Conservation (phyloP, 92 coral and sea anemone genomes). For the Phymanthus crucifer region DNA sequence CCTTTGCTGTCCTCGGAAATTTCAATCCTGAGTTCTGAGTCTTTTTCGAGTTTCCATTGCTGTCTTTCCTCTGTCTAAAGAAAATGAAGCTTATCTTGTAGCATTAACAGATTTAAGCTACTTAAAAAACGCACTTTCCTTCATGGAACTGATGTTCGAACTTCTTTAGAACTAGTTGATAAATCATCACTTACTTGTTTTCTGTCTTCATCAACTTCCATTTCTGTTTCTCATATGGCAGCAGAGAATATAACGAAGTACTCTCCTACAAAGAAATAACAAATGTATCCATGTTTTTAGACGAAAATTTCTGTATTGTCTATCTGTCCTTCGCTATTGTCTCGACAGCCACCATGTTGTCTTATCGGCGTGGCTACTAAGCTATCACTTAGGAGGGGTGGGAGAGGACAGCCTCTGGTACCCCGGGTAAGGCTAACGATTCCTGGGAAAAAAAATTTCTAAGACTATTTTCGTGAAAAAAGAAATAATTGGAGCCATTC, state of each 20-base stretch:
- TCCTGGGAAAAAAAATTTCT: neutral
- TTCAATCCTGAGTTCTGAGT: slow-evolving; percentile 91
- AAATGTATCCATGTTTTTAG: neutral
- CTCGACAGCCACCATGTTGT: slow-evolving; percentile 12
- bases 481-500: too few relatives aligned
- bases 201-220: slow-evolving; percentile 76
- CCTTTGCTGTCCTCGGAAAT: slow-evolving; percentile 79
- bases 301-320: neutral
- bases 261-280: neutral
- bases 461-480: too few relatives aligned
- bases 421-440: neutral
- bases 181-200: slow-evolving; percentile 33
- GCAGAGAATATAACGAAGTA: neutral
- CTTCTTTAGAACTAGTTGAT: neutral
- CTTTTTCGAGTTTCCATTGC: slow-evolving; percentile 93
- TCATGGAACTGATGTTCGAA: slow-evolving; percentile 1
- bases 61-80: slow-evolving; percentile 73
- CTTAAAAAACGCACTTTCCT: too few relatives aligned
- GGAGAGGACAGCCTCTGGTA: neutral
- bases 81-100: neutral
- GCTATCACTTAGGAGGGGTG: neutral
- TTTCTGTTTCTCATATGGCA: neutral
- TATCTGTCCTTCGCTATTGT: slow-evolving; percentile 16
- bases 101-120: neutral
- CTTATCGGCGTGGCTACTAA: too few relatives aligned